A percentile compares a stretch with the other conserved stretches of the same genome.
phyloP scores from a whole-genome alignment of 2,888 invertebrate species.

The Dermolepida albohirtum region DNA sequence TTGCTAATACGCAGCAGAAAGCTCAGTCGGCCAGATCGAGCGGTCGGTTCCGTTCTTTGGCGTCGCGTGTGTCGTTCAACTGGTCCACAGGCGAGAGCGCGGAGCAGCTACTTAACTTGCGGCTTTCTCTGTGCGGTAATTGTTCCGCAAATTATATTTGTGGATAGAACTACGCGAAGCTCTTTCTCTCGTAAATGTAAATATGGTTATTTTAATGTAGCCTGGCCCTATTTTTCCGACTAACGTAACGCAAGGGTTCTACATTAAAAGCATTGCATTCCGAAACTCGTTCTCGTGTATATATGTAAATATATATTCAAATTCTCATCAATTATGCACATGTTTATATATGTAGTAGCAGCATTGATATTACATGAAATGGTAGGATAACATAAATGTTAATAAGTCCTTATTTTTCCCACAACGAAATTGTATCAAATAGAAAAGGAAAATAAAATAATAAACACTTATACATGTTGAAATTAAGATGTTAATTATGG shows the following conservation, averaged over 20 bases:
- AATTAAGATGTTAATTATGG: too few species aligned
- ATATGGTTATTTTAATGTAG: conserved; percentile 61
- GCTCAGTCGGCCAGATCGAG: conserved; percentile 57
- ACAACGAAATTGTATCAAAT: too few species aligned
- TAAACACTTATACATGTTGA: too few species aligned
- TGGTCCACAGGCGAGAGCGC: conserved; percentile 53
- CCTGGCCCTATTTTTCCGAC: conserved; percentile 17
- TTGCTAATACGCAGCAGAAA: conserved; percentile 64
- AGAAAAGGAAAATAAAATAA: too few species aligned
- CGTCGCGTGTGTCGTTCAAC: conserved; percentile 47
- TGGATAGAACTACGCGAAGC: conserved; percentile 61
- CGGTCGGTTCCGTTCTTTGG: conserved; percentile 51
- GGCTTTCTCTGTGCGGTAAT: conserved; percentile 64
- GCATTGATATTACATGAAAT: too few species aligned
- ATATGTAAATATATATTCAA: too few species aligned
- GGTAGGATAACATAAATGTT: too few species aligned
- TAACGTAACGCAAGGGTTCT: not conserved
- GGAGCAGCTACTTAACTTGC: conserved; percentile 62
- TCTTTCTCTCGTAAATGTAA: conserved; percentile 57
- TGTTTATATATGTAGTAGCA: too few species aligned
- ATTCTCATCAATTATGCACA: too few species aligned
- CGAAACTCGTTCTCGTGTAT: too few species aligned
- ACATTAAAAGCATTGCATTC: not conserved
- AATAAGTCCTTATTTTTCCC: too few species aligned
- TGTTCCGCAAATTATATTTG: conserved; percentile 66